phyloP scores from a whole-genome alignment of 2,888 invertebrate genomes.

The Cantharis rufa region DNA sequence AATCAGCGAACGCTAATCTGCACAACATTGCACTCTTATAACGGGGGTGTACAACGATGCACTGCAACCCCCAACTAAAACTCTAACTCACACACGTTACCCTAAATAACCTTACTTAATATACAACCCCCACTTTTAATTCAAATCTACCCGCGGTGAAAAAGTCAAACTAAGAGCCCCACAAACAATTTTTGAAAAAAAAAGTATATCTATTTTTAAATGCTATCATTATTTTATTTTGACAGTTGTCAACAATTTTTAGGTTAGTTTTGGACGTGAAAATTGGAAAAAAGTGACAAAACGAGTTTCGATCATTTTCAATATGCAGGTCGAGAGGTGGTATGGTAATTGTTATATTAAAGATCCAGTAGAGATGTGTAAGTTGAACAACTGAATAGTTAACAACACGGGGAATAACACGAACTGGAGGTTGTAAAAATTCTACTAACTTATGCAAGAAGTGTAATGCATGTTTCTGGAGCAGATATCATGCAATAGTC shows the following conservation, averaged over 20 bases:
- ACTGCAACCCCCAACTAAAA: slow-evolving; percentile 42
- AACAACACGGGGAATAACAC: neutral
- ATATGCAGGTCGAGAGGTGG: neutral
- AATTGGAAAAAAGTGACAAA: neutral
- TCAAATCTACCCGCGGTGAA: neutral
- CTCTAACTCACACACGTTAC: slow-evolving; percentile 46
- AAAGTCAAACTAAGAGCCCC: neutral
- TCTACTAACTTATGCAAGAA: neutral
- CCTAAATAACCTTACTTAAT: slow-evolving; percentile 53
- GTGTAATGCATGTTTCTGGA: neutral
- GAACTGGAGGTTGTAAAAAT: neutral
- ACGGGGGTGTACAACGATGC: slow-evolving; percentile 21
- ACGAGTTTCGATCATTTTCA: neutral
- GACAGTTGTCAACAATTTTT: neutral
- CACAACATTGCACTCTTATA: slow-evolving; percentile 39
- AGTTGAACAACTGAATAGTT: neutral
- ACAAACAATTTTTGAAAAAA: no score
- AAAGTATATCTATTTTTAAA: neutral
- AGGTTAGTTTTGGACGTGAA: neutral
- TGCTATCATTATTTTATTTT: no score
- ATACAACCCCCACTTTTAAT: slow-evolving; percentile 42
- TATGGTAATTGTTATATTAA: neutral
- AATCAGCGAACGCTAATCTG: slow-evolving; percentile 49
- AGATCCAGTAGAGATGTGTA: neutral
- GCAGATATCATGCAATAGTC: slow-evolving; percentile 31